Conservation (phyloP, 2,888 invertebrate species). For the Sinotaia quadrata region DNA sequence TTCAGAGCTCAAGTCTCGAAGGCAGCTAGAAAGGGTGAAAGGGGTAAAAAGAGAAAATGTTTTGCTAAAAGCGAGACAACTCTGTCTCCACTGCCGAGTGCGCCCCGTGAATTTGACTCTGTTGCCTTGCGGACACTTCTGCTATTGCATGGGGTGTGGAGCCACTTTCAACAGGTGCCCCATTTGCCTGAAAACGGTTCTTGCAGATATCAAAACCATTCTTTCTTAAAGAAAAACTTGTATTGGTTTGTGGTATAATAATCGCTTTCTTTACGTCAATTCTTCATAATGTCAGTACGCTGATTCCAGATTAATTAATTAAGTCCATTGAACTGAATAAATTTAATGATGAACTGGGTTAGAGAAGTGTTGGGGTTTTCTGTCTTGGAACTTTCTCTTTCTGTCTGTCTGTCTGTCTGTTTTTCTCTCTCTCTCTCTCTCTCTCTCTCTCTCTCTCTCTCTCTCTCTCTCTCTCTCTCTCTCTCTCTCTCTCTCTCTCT, state of each 20-base stretch:
- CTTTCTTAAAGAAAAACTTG: conserved; percentile 8
- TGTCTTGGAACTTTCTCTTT: neutral
- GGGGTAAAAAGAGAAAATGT: conserved; percentile 10
- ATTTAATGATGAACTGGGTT: no score
- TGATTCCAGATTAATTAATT: no score
- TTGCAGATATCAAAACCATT: conserved; percentile 22
- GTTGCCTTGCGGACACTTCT: conserved; percentile 22
- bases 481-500: neutral
- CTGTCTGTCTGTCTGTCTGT: neutral
- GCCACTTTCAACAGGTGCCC: conserved; percentile 4
- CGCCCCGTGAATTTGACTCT: conserved; percentile 11
- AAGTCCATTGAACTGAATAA: no score
- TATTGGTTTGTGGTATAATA: no score
- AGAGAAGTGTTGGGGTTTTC: neutral
- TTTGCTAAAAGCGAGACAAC: conserved; percentile 1
- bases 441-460: neutral
- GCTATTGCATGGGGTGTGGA: conserved; percentile 5
- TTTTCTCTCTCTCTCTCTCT: neutral
- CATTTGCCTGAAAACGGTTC: conserved; percentile 9
- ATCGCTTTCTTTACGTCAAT: no score
- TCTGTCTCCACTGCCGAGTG: conserved; percentile 13
- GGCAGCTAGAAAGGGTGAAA: neutral
- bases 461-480: neutral
- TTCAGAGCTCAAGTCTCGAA: neutral
- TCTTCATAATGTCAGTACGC: no score